These are phyloP conservation scores for Pterobdella sp. DNA, from an alignment of 2,888 invertebrate species.

Conservation along the genomic window DNA sequence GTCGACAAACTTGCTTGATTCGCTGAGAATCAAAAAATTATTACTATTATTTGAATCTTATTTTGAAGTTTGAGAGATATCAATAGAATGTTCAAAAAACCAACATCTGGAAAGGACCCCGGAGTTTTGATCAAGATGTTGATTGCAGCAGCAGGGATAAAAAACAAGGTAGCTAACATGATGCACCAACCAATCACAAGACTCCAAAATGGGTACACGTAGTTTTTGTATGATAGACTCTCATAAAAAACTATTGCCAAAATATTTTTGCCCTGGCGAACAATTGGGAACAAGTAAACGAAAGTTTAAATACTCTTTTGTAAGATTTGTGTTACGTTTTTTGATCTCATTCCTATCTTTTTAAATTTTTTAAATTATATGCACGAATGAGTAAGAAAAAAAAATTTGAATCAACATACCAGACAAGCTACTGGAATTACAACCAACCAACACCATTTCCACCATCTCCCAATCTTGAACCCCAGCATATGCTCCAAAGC, in stretches of 20 bases:
- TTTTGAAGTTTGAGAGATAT: too few relatives aligned
- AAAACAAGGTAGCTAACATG: constrained; percentile 89
- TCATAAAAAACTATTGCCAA: constrained; percentile 89
- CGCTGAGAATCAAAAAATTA: too few relatives aligned
- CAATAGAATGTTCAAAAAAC: constrained; percentile 15
- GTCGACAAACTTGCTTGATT: constrained; percentile 37
- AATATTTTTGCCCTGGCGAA: constrained; percentile 63
- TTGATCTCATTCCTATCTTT: too few relatives aligned
- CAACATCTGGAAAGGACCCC: constrained; percentile 44
- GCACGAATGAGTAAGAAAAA: too few relatives aligned
- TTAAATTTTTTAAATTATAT: too few relatives aligned
- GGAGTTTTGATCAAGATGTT: constrained; percentile 55
- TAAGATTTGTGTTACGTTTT: too few relatives aligned
- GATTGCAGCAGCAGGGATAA: constrained; percentile 90
- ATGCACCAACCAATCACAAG: constrained; percentile 92
- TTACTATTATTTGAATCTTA: too few relatives aligned
- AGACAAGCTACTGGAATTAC: constrained; percentile 87
- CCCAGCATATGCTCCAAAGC: constrained; percentile 97
- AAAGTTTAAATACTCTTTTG: too few relatives aligned
- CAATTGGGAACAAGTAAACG: too few relatives aligned
- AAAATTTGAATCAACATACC: constrained; percentile 71
- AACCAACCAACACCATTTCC: constrained; percentile 96
- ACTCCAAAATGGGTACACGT: constrained; percentile 95
- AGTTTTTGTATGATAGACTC: constrained; percentile 85
- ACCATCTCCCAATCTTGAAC: constrained; percentile 91